phyloP scores from a whole-genome alignment of 2,888 invertebrate species.

The Himalopsyche anomala region DNA sequence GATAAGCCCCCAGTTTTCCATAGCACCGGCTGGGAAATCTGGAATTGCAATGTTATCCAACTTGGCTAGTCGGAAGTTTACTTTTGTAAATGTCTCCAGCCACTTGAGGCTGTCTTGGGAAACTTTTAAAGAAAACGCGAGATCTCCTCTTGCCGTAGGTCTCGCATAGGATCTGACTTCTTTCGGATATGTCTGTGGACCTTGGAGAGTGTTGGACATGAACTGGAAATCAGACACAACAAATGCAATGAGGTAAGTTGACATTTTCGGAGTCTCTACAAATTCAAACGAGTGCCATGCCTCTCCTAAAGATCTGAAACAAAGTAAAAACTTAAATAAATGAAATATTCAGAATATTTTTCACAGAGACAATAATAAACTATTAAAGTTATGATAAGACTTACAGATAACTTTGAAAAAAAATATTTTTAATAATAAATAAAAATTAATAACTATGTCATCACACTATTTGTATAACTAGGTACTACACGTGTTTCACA shows the following conservation, averaged over 20 bases:
- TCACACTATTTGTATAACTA: no score
- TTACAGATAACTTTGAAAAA: no score
- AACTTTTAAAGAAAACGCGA: slow-evolving; percentile 71
- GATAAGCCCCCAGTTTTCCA: slow-evolving; percentile 73
- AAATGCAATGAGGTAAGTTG: slow-evolving; percentile 89
- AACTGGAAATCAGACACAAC: slow-evolving; percentile 80
- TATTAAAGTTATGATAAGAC: no score
- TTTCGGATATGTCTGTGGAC: slow-evolving; percentile 41
- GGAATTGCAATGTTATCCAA: slow-evolving; percentile 89
- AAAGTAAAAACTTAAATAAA: no score
- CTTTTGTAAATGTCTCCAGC: slow-evolving; percentile 71
- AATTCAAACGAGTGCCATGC: slow-evolving; percentile 69
- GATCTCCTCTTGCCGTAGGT: slow-evolving; percentile 67
- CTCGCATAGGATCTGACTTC: slow-evolving; percentile 66
- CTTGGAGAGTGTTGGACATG: slow-evolving; percentile 14
- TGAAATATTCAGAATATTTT: no score
- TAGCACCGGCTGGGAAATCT: slow-evolving; percentile 88
- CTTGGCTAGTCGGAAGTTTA: slow-evolving; percentile 76
- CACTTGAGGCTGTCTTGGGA: slow-evolving; percentile 73
- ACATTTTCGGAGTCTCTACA: slow-evolving; percentile 80
- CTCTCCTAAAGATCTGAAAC: no score
- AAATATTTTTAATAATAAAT: no score
- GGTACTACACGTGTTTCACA: no score
- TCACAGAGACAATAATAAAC: no score
- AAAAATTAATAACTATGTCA: no score